Evolutionary conservation across 2,888 invertebrate genomes (phyloP).

Genomic region (Pseudococcus jackbeardsleyi): DNA sequence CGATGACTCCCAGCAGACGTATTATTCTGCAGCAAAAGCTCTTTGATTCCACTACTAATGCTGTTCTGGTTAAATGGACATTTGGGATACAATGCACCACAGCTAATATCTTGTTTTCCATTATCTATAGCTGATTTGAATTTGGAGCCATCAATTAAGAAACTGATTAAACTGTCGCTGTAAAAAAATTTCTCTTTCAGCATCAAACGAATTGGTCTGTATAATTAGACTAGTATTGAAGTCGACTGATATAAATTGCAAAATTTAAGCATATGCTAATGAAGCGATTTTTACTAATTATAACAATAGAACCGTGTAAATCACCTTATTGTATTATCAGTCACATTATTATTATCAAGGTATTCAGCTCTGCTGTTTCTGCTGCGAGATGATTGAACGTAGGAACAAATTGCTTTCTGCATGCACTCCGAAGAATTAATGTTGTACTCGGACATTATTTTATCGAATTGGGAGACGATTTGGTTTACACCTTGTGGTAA

Average conservation of each 20-base stretch:
- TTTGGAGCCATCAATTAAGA: conserved; percentile 80
- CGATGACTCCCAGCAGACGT: background rate
- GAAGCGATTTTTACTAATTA: conserved; percentile 54
- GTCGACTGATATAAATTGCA: conserved; percentile 49
- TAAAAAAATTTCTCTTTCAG: conserved; percentile 66
- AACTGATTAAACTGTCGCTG: conserved; percentile 79
- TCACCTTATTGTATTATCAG: conserved; percentile 58
- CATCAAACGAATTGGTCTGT: background rate
- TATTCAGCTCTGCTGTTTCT: conserved; percentile 53
- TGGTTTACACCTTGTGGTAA: conserved; percentile 65
- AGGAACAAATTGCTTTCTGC: conserved; percentile 75
- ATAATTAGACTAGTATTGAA: conserved; percentile 47
- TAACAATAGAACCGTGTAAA: conserved; percentile 33
- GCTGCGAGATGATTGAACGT: conserved; percentile 69
- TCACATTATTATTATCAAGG: conserved; percentile 35
- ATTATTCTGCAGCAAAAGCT: conserved; percentile 54
- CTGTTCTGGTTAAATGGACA: conserved; percentile 74
- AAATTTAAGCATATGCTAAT: conserved; percentile 56
- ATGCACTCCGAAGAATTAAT: conserved; percentile 76
- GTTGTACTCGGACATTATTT: conserved; percentile 73
- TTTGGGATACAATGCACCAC: conserved; percentile 75
- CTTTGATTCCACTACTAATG: conserved; percentile 63
- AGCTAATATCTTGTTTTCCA: conserved; percentile 76
- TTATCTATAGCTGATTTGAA: conserved; percentile 79
- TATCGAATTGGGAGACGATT: conserved; percentile 72